Percentiles rank a stretch among this genome's conserved stretches.
These are phyloP conservation scores for Aleiodes testaceus DNA, from an alignment of 2,888 invertebrate species.

Conservation along the genomic window DNA sequence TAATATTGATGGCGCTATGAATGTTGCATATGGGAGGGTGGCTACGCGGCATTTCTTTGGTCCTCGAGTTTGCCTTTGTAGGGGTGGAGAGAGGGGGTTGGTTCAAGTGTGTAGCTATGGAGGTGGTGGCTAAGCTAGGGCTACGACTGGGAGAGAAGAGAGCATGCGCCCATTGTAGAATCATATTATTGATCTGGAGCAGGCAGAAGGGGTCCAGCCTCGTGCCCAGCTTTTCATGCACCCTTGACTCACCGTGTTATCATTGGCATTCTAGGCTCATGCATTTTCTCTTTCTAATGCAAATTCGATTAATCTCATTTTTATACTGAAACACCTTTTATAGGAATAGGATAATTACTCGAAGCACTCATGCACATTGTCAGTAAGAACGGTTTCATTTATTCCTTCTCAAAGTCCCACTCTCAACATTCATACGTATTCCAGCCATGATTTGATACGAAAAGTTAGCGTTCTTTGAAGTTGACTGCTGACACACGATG, in stretches of 20 bases:
- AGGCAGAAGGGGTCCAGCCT: conserved; percentile 57
- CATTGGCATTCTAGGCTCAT: conserved; percentile 28
- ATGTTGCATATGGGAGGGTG: conserved; percentile 67
- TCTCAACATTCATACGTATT: conserved; percentile 17
- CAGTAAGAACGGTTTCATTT: background rate
- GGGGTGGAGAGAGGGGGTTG: conserved; percentile 43
- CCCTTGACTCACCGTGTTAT: conserved; percentile 46
- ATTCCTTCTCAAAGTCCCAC: conserved; percentile 4
- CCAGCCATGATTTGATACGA: conserved; percentile 3
- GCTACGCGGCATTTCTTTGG: conserved; percentile 41
- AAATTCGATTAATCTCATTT: no score
- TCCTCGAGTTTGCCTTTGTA: conserved; percentile 35
- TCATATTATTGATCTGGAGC: conserved; percentile 69
- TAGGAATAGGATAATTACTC: conserved; percentile 55
- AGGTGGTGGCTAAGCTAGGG: conserved; percentile 43
- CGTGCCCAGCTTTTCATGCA: conserved; percentile 58
- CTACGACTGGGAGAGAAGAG: conserved; percentile 42
- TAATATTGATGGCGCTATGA: conserved; percentile 72
- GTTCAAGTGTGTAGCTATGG: conserved; percentile 44
- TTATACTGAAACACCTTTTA: no score
- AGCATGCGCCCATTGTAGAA: conserved; percentile 66
- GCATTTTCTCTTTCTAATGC: background rate
- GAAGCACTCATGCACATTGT: conserved; percentile 70
- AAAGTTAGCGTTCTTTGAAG: conserved; percentile 31
- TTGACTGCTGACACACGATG: conserved; percentile 28